Conservation (phyloP, 1,140 invertebrate species). For the Nasonia longicornis region DNA sequence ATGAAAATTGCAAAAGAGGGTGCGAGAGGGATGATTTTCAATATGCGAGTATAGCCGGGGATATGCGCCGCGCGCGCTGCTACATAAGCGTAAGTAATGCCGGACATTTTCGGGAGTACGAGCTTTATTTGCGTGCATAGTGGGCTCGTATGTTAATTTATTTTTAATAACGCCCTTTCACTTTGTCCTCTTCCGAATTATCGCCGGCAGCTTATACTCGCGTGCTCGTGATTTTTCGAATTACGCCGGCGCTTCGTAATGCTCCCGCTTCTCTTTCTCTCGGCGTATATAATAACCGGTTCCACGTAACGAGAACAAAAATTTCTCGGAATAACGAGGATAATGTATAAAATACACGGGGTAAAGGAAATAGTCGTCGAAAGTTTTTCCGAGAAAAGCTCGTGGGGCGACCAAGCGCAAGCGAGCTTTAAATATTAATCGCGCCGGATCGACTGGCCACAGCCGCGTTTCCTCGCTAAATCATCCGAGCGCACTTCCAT, state of each 20-base stretch:
- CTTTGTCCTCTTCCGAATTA: background rate
- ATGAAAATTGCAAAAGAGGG: no score
- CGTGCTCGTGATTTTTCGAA: background rate
- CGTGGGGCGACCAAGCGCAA: no score
- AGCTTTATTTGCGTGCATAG: conserved; percentile 1
- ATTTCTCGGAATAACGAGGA: no score
- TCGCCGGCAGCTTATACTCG: background rate
- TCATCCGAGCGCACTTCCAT: background rate
- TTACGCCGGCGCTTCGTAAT: background rate
- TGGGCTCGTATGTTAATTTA: background rate
- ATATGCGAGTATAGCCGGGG: background rate
- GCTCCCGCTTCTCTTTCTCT: background rate
- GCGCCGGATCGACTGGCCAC: no score
- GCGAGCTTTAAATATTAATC: no score
- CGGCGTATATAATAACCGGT: no score
- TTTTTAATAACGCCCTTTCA: background rate
- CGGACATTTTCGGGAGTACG: background rate
- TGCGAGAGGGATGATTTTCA: background rate
- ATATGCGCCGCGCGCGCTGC: no score
- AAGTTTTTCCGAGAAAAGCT: no score
- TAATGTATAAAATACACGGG: no score
- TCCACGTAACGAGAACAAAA: no score
- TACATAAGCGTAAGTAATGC: background rate
- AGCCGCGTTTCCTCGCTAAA: background rate
- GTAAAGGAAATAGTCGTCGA: no score